Evolutionary conservation across 2,113 vertebrate genomes (phyloP).

Genomic region (Rhinoptilus africanus): DNA sequence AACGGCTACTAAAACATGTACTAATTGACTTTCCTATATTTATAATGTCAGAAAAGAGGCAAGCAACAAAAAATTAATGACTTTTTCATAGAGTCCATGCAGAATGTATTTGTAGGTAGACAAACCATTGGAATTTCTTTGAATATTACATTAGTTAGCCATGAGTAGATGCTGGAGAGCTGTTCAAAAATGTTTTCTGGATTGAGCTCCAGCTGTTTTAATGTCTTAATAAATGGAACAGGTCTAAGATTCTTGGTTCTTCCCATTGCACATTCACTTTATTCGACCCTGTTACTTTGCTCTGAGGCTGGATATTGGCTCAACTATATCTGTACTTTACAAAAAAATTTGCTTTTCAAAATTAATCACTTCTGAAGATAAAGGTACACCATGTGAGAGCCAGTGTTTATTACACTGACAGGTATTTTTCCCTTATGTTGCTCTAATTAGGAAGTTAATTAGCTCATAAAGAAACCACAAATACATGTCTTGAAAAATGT

Average conservation of each 20-base stretch:
- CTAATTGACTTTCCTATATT: conserved; percentile 8
- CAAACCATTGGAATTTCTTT: not conserved
- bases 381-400: not conserved
- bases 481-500: not conserved
- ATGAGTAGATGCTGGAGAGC: not conserved
- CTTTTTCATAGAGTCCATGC: not conserved
- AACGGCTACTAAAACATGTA: not conserved
- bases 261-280: not conserved
- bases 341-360: not conserved
- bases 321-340: not conserved
- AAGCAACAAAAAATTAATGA: not conserved
- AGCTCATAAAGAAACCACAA: not conserved
- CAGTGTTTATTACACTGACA: not conserved
- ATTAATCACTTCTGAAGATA: not conserved
- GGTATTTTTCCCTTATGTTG: not conserved
- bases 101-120: not conserved
- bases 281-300: not conserved
- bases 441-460: not conserved
- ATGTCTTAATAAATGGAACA: not conserved
- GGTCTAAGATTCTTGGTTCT: not conserved
- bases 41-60: not conserved
- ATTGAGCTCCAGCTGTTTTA: not conserved
- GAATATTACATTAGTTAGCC: not conserved
- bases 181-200: not conserved
- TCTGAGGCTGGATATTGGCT: not conserved